phyloP scores from a whole-genome alignment of 2,888 invertebrate species.

The Drosophila buzzatii region DNA sequence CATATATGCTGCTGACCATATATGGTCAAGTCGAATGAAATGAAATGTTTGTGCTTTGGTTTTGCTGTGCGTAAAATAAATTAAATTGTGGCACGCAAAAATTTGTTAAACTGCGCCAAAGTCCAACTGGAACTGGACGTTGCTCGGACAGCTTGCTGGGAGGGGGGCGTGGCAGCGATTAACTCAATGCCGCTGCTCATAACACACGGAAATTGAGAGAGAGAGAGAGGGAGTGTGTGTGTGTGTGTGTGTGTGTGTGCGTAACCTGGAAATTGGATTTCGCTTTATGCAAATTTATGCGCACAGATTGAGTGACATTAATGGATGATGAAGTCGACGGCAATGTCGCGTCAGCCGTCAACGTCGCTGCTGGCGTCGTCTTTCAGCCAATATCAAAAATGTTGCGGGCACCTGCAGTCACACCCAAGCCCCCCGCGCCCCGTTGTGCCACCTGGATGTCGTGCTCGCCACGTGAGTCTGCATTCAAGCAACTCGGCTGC shows the following conservation, averaged over 20 bases:
- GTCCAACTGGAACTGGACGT: not conserved
- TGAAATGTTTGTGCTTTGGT: not conserved
- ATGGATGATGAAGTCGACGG: conserved; percentile 74
- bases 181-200: conserved; percentile 39
- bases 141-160: not conserved
- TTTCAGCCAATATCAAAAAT: conserved; percentile 18
- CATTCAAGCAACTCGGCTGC: conserved; percentile 21
- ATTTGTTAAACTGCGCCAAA: conserved; percentile 47
- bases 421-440: too few relatives aligned
- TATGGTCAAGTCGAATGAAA: conserved; percentile 21
- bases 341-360: conserved; percentile 19
- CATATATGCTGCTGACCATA: conserved; percentile 27
- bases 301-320: conserved; percentile 79
- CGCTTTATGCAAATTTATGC: conserved; percentile 79
- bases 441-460: not conserved
- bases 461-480: not conserved
- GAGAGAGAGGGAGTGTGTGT: not conserved
- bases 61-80: conserved; percentile 57
- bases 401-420: not conserved
- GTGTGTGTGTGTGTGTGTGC: conserved; percentile 23
- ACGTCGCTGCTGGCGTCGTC: conserved; percentile 20
- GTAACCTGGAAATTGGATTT: conserved; percentile 71
- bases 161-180: conserved; percentile 48
- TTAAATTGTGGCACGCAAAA: conserved; percentile 71
- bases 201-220: conserved; percentile 33